A percentile compares a stretch with the other conserved stretches of the same genome.
Evolutionary conservation across 2,113 vertebrate species (phyloP).

Genomic region (Galeopterus variegatus): DNA sequence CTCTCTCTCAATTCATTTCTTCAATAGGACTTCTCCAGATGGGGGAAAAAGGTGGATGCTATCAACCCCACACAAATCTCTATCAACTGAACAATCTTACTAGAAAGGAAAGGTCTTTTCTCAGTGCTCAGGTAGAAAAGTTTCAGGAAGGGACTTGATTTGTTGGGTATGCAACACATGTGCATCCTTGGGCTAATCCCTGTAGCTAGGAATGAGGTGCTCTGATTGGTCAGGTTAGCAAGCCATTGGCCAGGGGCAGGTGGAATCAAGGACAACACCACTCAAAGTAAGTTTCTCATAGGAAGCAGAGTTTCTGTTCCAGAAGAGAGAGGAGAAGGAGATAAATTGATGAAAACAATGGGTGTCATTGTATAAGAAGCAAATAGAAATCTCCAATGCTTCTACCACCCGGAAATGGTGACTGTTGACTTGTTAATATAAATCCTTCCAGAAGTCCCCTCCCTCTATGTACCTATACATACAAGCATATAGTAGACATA

Average conservation of each 20-base stretch:
- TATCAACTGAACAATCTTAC: not conserved
- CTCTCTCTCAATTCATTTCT: not conserved
- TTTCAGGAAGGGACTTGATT: not conserved
- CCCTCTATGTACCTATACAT: not conserved
- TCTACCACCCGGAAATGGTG: not conserved
- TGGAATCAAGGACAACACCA: not conserved
- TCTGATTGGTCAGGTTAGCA: not conserved
- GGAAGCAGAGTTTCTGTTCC: not conserved
- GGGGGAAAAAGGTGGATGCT: not conserved
- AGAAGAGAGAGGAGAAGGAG: not conserved
- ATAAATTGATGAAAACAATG: not conserved
- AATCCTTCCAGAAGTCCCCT: not conserved
- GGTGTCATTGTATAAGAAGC: not conserved
- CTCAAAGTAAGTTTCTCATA: not conserved
- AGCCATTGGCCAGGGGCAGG: not conserved
- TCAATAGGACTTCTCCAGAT: not conserved
- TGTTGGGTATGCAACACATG: not conserved
- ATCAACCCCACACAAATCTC: not conserved
- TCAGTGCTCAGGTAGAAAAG: not conserved
- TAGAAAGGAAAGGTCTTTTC: not conserved
- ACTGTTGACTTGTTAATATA: not conserved
- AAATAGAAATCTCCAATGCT: not conserved
- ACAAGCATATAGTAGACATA: not conserved
- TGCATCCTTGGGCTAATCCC: not conserved
- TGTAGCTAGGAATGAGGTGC: not conserved